phyloP scores from a whole-genome alignment of 2,113 vertebrate genomes.

The Melanocharis versteri region DNA sequence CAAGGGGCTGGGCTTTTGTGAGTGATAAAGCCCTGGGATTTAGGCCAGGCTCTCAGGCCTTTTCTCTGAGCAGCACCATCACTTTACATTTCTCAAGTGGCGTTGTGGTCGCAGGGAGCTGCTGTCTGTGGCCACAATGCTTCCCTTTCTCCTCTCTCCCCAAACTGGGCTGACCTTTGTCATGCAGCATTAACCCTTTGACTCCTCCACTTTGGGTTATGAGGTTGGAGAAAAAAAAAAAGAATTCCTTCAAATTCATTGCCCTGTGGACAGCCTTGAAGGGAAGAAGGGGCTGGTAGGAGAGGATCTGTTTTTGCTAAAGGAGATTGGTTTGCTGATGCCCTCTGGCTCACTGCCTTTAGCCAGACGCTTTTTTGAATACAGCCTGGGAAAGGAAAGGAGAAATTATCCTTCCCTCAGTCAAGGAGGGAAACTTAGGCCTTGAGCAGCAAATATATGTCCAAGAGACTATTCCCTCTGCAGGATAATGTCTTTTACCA shows the following conservation, averaged over 20 bases:
- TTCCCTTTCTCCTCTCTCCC: conserved; percentile 55
- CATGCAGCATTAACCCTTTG: conserved; percentile 55
- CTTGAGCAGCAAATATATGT: neutral
- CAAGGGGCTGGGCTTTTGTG: conserved; percentile 55
- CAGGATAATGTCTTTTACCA: neutral
- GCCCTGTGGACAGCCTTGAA: neutral
- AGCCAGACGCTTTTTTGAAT: neutral
- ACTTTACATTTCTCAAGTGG: conserved; percentile 73
- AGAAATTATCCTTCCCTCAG: neutral
- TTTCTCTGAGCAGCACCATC: conserved; percentile 36
- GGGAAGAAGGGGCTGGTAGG: neutral
- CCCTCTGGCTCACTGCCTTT: neutral
- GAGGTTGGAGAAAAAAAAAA: neutral
- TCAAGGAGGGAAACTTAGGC: neutral
- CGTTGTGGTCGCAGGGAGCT: neutral
- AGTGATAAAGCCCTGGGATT: conserved; percentile 53
- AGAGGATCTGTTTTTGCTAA: neutral
- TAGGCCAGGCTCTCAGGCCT: conserved; percentile 62
- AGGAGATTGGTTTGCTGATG: neutral
- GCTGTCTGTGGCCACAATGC: conserved; percentile 66
- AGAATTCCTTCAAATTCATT: conserved; percentile 35
- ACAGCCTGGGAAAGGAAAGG: neutral
- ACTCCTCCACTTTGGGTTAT: neutral
- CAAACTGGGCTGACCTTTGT: conserved; percentile 58
- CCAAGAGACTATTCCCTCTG: neutral